Conservation (phyloP, 1,140 invertebrate species). For the Hermatobates lingyangjiaoensis region DNA sequence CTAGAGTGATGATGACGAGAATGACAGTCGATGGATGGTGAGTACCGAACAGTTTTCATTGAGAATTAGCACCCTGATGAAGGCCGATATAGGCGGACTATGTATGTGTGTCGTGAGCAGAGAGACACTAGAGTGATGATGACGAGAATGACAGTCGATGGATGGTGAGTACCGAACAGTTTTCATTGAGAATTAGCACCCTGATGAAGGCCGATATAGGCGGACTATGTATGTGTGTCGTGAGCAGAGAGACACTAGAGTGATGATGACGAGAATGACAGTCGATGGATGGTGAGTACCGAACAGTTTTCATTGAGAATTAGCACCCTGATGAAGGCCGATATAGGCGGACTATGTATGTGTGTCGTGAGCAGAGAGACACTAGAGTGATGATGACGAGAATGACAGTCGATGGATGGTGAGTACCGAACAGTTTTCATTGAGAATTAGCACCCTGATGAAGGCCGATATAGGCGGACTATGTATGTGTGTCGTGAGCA, state of each 20-base stretch:
- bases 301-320: slow-evolving; percentile 90
- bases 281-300: slow-evolving; percentile 81
- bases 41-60: slow-evolving; percentile 79
- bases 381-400: slow-evolving; percentile 78
- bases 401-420: slow-evolving; percentile 89
- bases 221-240: slow-evolving; percentile 87
- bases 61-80: slow-evolving; percentile 86
- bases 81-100: slow-evolving; percentile 65
- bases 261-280: slow-evolving; percentile 84
- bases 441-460: slow-evolving; percentile 83
- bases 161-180: slow-evolving; percentile 83
- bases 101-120: slow-evolving; percentile 86
- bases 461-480: slow-evolving; percentile 64
- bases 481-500: slow-evolving; percentile 89
- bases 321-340: slow-evolving; percentile 79
- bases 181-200: slow-evolving; percentile 84
- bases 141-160: slow-evolving; percentile 86
- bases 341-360: slow-evolving; percentile 75
- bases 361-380: slow-evolving; percentile 79
- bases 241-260: slow-evolving; percentile 61
- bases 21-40: slow-evolving; percentile 89
- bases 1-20: slow-evolving; percentile 75
- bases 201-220: slow-evolving; percentile 70
- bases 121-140: slow-evolving; percentile 71
- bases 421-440: slow-evolving; percentile 78